Evolutionary conservation across 2,888 invertebrate genomes (phyloP).

Genomic region (Aspidiotus rigidus): DNA sequence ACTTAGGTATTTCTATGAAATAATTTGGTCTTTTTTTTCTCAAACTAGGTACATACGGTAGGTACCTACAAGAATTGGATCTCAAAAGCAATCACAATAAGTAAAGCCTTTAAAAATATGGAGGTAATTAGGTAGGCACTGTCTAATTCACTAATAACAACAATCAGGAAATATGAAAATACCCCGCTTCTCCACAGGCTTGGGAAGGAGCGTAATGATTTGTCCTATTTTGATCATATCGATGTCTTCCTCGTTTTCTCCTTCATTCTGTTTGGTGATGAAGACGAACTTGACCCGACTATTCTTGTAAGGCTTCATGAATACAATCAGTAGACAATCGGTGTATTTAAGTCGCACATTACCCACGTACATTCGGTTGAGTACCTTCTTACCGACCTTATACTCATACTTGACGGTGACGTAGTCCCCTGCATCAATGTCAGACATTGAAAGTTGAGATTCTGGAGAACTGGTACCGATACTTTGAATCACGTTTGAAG

Average conservation of each 20-base stretch:
- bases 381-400: background rate
- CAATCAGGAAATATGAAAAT: background rate
- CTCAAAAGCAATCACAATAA: too few species aligned
- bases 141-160: slow-evolving; percentile 1
- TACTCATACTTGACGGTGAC: background rate
- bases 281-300: background rate
- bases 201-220: background rate
- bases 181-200: background rate
- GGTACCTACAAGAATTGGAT: too few species aligned
- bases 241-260: background rate
- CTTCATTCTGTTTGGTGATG: too few species aligned
- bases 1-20: too few species aligned
- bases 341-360: background rate
- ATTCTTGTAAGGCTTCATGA: background rate
- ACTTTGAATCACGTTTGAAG: background rate
- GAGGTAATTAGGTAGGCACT: too few species aligned
- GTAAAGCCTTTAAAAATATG: too few species aligned
- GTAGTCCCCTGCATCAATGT: background rate
- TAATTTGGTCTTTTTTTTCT: too few species aligned
- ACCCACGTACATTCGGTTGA: background rate
- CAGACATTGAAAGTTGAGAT: background rate
- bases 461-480: background rate
- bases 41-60: too few species aligned
- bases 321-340: background rate
- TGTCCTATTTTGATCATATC: background rate